phyloP scores from a whole-genome alignment of 2,797 vertebrate genomes.

The Propithecus deckenii region DNA sequence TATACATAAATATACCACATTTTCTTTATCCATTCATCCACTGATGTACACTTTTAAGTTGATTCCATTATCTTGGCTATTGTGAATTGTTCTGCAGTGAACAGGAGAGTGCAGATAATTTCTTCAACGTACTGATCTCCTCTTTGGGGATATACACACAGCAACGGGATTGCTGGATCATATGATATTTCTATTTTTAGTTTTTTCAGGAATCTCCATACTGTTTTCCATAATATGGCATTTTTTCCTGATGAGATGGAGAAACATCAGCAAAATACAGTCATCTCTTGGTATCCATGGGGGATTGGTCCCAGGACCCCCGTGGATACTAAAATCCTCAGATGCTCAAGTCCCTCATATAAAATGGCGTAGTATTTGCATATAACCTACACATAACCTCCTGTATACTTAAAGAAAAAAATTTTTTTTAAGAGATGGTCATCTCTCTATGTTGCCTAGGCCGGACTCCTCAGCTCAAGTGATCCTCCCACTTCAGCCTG shows the following conservation, averaged over 20 bases:
- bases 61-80: neutral
- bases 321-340: too few relatives aligned
- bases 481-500: neutral
- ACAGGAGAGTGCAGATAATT: neutral
- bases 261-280: too few relatives aligned
- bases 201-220: neutral
- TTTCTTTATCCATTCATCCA: neutral
- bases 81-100: neutral
- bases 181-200: neutral
- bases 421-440: neutral
- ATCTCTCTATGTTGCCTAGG: neutral
- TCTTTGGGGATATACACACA: neutral
- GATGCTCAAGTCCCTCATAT: too few relatives aligned
- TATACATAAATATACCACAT: neutral
- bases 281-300: too few relatives aligned
- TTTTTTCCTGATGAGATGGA: neutral
- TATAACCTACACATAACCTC: neutral
- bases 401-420: neutral
- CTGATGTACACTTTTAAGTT: neutral
- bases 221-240: neutral
- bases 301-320: too few relatives aligned
- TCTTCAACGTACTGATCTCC: neutral
- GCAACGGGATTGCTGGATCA: neutral
- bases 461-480: neutral
- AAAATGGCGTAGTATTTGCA: neutral